Conservation (phyloP, 2,113 vertebrate species). For the Toxotes jaculatrix region DNA sequence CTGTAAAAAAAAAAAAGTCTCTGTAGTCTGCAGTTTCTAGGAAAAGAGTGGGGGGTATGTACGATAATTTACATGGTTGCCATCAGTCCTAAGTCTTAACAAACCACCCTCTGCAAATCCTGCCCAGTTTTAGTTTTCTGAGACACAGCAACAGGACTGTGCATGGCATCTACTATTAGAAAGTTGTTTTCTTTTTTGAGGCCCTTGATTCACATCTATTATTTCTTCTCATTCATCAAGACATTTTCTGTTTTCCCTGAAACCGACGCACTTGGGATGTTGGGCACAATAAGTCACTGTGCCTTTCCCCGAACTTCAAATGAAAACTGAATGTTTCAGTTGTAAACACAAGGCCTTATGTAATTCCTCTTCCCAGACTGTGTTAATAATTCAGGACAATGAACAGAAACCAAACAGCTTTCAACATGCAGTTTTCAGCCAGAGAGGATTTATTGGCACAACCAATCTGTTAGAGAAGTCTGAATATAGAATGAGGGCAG, state of each 20-base stretch:
- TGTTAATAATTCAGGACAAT: conserved; percentile 79
- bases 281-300: conserved; percentile 63
- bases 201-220: conserved; percentile 63
- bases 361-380: conserved; percentile 69
- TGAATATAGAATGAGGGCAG: conserved; percentile 56
- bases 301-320: conserved; percentile 58
- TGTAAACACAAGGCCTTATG: conserved; percentile 76
- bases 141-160: conserved; percentile 43
- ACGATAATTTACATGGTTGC: conserved; percentile 5
- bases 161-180: conserved; percentile 74
- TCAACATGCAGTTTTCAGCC: conserved; percentile 63
- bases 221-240: conserved; percentile 65
- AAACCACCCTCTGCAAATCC: conserved; percentile 32
- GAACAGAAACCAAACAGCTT: conserved; percentile 70
- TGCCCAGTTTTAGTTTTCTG: conserved; percentile 19
- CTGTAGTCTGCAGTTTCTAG: not conserved
- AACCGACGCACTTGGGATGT: conserved; percentile 56
- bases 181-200: conserved; percentile 59
- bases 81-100: conserved; percentile 18
- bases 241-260: conserved; percentile 42
- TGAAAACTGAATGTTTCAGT: conserved; percentile 72
- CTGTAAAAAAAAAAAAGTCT: not conserved
- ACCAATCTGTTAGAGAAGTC: conserved; percentile 55
- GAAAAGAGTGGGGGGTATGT: not conserved
- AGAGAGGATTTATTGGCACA: conserved; percentile 68